Evolutionary conservation across 2,888 invertebrate species (phyloP).

Genomic region (Oscheius myriophilus): DNA sequence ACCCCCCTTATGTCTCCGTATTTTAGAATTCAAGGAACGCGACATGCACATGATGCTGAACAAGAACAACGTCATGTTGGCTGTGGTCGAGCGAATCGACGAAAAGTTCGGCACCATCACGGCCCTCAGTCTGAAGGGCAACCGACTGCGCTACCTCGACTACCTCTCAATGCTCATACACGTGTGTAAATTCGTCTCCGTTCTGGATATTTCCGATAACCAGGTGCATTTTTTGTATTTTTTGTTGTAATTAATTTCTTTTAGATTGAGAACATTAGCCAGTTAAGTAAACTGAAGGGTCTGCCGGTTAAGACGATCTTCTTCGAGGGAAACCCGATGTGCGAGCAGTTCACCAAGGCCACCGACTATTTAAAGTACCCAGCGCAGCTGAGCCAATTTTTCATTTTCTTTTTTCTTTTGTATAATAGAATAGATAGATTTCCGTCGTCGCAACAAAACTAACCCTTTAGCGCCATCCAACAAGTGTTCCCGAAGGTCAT

Average conservation of each 20-base stretch:
- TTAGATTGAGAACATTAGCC: constrained; percentile 56
- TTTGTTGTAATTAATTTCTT: constrained; percentile 4
- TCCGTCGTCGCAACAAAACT: neutral
- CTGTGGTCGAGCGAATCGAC: constrained; percentile 59
- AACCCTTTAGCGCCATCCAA: constrained; percentile 58
- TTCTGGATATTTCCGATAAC: constrained; percentile 66
- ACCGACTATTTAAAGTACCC: constrained; percentile 45
- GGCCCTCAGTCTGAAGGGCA: constrained; percentile 60
- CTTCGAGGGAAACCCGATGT: constrained; percentile 66
- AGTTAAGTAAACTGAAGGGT: constrained; percentile 57
- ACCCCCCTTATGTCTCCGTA: neutral
- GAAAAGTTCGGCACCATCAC: constrained; percentile 55
- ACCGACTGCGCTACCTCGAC: constrained; percentile 60
- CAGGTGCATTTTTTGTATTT: constrained; percentile 38
- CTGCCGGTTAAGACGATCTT: constrained; percentile 60
- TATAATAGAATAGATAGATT: neutral
- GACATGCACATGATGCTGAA: constrained; percentile 53
- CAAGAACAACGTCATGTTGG: constrained; percentile 64
- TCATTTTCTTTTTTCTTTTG: constrained; percentile 18
- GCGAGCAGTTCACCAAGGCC: constrained; percentile 43
- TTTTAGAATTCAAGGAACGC: constrained; percentile 38
- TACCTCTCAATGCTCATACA: constrained; percentile 53
- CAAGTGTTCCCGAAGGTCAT: constrained; percentile 59
- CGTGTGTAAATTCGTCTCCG: constrained; percentile 59
- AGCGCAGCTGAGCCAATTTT: constrained; percentile 20